Evolutionary conservation across 92 coral and sea anemone genomes (phyloP), one percentile per base, ranked within the genome.

Genomic region (Palythoa grandiflora): DNA sequence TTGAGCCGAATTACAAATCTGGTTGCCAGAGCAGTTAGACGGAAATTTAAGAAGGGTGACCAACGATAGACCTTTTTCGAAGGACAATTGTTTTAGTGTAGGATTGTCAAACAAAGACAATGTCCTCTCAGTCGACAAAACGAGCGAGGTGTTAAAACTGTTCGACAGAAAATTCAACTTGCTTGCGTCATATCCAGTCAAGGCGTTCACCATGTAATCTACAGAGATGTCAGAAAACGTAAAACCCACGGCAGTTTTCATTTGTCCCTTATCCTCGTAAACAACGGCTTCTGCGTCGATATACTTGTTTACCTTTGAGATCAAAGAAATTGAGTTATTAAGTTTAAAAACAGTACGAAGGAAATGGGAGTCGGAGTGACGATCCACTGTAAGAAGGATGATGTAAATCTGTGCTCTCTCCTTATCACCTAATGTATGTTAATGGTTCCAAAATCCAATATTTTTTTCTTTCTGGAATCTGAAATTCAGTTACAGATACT

Each of bases 261-360:
- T 76, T 89, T 91, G 81, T 1, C 98, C 93, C 1, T 68, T 65
- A 75, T 95, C 98, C 72, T 94, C 98, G 51, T 96, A 97, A 15
- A 97, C 96, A 13, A 97, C 96, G 5, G 94, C 98, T 77, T 97
- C 99, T 17, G 98, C 98, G 37, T 97, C 95, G 39, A 95, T 97
- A 15, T 96, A 84, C 52, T 94, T 92, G 74, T 94, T 96, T 1
- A 95, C 96, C 57, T 81, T 66, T 20, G 4, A 17, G 65, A 81
- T 35, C 40, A 77, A 21, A 77, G 28, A 53, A 77, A 20, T 0
- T 0, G 7, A 52, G 70, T 17, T 53, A 75, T 11, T 48, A 75
- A 48, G 81, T 38, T 21, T 77, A 12, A 14, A 20, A 50, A 50
- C 2, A n/a, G 39, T 40, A 50, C 5, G 60, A 3, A 16, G 9